Conservation (phyloP, 2,113 vertebrate genomes). For the Artemisiospiza belli region DNA sequence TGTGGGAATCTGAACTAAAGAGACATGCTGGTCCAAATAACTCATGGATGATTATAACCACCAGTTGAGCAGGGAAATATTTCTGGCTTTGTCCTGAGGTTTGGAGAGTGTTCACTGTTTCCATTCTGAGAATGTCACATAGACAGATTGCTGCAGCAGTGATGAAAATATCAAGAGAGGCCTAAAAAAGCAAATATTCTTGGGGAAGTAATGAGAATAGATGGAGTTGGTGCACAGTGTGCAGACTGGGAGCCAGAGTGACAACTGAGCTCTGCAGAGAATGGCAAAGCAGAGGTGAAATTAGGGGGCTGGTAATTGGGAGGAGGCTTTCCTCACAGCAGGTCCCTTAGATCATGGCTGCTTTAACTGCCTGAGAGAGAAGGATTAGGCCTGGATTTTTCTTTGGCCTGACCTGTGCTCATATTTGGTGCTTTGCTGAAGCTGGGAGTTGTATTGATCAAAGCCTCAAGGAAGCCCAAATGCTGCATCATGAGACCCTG, state of each 20-base stretch:
- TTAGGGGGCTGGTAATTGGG: not conserved
- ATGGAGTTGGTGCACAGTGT: not conserved
- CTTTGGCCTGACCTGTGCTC: not conserved
- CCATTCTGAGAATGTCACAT: conserved; percentile 40
- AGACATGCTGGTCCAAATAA: not conserved
- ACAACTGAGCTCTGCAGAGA: not conserved
- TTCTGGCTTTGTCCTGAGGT: conserved; percentile 35
- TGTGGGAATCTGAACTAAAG: not conserved
- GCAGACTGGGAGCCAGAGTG: not conserved
- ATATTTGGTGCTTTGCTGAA: not conserved
- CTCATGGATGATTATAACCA: not conserved
- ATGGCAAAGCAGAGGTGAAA: not conserved
- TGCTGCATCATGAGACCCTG: not conserved
- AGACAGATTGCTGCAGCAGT: not conserved
- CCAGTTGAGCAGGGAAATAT: not conserved
- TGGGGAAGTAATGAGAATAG: conserved; percentile 3
- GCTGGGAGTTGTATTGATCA: not conserved
- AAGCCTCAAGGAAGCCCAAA: accelerated
- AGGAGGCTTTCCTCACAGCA: not conserved
- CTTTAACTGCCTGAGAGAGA: not conserved
- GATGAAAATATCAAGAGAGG: conserved; percentile 33
- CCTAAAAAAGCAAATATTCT: conserved; percentile 43
- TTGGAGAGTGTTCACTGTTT: conserved; percentile 24
- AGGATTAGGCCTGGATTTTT: not conserved
- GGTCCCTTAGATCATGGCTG: not conserved